These are phyloP conservation scores for Rafetus swinhoei DNA, from an alignment of 2,113 vertebrate genomes.

Conservation along the genomic window DNA sequence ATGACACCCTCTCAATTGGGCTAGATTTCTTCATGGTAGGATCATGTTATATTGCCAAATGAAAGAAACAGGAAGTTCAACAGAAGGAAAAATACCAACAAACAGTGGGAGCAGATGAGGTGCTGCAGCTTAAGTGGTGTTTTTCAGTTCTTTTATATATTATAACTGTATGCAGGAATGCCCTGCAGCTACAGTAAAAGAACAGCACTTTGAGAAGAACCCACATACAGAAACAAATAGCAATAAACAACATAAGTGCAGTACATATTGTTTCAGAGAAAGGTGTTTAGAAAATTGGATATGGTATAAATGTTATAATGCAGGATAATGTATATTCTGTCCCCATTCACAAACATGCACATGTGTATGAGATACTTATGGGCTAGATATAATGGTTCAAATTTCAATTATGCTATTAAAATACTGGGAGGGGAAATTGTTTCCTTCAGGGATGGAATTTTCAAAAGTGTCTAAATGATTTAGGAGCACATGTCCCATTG, in stretches of 20 bases:
- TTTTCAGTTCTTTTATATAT: slow-evolving; percentile 61
- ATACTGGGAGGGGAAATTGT: background rate
- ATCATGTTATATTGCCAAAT: slow-evolving; percentile 46
- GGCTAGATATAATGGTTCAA: slow-evolving; percentile 35
- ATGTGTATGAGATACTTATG: slow-evolving; percentile 50
- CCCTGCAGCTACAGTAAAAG: slow-evolving; percentile 64
- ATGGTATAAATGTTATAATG: slow-evolving; percentile 51
- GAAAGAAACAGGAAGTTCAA: slow-evolving; percentile 54
- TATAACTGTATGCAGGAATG: slow-evolving; percentile 69
- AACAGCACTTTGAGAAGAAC: slow-evolving; percentile 69
- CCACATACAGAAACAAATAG: slow-evolving; percentile 74
- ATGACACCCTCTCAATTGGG: slow-evolving; percentile 60
- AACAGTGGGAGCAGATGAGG: slow-evolving; percentile 59
- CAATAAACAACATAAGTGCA: slow-evolving; percentile 72
- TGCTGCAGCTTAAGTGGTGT: slow-evolving; percentile 61
- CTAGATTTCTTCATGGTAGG: slow-evolving; percentile 49
- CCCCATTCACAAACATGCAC: slow-evolving; percentile 51
- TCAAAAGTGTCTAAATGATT: background rate
- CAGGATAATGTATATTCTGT: slow-evolving; percentile 47
- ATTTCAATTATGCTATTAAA: slow-evolving; percentile 24
- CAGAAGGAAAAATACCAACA: slow-evolving; percentile 64
- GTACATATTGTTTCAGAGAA: slow-evolving; percentile 64
- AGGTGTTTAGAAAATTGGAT: slow-evolving; percentile 57
- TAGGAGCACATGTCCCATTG: background rate
- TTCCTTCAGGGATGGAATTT: background rate